Conservation (phyloP, 2,888 invertebrate genomes). For the Meliscaeva auricollis region DNA sequence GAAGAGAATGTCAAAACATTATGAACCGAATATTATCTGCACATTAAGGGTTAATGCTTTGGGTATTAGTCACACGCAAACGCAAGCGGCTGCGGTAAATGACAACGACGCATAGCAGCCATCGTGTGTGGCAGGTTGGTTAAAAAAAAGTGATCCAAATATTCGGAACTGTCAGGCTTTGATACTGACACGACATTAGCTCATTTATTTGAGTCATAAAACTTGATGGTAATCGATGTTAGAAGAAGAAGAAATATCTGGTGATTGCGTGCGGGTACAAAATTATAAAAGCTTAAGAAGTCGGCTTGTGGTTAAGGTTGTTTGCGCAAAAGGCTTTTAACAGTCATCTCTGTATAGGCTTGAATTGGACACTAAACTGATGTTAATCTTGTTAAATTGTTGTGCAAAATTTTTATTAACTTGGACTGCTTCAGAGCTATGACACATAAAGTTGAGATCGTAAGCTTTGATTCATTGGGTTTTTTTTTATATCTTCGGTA, state of each 20-base stretch:
- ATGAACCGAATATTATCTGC: slow-evolving; percentile 64
- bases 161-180: slow-evolving; percentile 34
- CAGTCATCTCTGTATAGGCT: slow-evolving; percentile 23
- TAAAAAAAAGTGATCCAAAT: slow-evolving; percentile 30
- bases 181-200: slow-evolving; percentile 59
- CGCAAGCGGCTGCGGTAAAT: slow-evolving; percentile 38
- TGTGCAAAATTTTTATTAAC: slow-evolving; percentile 42
- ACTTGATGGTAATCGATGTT: slow-evolving; percentile 68
- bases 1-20: slow-evolving; percentile 70
- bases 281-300: slow-evolving; percentile 50
- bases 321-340: slow-evolving; percentile 44
- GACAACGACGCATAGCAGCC: background rate
- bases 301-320: slow-evolving; percentile 62
- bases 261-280: slow-evolving; percentile 39
- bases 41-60: slow-evolving; percentile 71
- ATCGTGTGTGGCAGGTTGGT: slow-evolving; percentile 56
- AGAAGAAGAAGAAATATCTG: slow-evolving; percentile 46
- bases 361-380: slow-evolving; percentile 41
- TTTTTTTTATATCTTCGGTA: background rate
- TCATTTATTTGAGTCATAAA: slow-evolving; percentile 67
- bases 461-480: slow-evolving; percentile 21
- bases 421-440: slow-evolving; percentile 24
- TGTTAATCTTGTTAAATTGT: slow-evolving; percentile 71
- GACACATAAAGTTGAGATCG: slow-evolving; percentile 36
- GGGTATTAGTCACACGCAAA: slow-evolving; percentile 70